Evolutionary conservation across 2,888 invertebrate species (phyloP), one percentile per base, ranked within the genome.

Genomic region (Perizoma affinitatum): DNA sequence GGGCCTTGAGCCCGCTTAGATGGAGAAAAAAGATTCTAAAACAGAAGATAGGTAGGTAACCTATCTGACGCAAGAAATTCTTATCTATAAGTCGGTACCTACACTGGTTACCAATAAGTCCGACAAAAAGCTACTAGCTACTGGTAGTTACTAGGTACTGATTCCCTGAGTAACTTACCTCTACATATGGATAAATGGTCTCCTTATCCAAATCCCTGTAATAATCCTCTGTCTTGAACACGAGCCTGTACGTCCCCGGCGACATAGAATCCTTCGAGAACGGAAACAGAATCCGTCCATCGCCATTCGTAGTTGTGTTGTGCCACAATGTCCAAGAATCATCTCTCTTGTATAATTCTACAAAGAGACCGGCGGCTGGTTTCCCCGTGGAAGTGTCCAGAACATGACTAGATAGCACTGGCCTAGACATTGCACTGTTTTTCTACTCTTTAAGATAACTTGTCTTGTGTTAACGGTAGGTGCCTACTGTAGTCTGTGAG

Each of bases 181-280:
- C 97, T 57, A 96, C 94, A 80, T 94, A 95, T 0, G 97, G 96
- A 83, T 96, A 97, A 66, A 96, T 90, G 0, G 95, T 95, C 54
- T 94, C 93, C 61, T 93, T 93, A 61, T 93, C 92, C 51, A 87
- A 84, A 34, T 87, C 76, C 52, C 93, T 93, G 72, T 95, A 97
- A 80, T 96, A 96, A 65, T 94, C 93, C 50, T 94, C 94, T 0
- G 96, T 95, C 77, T 96, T 95, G 73, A 96, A 97, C 75, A 94
- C 94, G 43, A 97, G 82, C 77, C 96, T 96, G 77, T 96, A 97
- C 34, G 94, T 93, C 4, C 96, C 97, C 6, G 90, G 88, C 0
- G 93, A 87, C 82, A 96, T 95, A 10, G 94, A 93, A 0, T 92
- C 89, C 56, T 84, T 84, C 2, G 94, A 90, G 8, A 95, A 86